Base-by-base conservation (phyloP, 1,140 invertebrate genomes). In the Drosophila melanica region DNA sequence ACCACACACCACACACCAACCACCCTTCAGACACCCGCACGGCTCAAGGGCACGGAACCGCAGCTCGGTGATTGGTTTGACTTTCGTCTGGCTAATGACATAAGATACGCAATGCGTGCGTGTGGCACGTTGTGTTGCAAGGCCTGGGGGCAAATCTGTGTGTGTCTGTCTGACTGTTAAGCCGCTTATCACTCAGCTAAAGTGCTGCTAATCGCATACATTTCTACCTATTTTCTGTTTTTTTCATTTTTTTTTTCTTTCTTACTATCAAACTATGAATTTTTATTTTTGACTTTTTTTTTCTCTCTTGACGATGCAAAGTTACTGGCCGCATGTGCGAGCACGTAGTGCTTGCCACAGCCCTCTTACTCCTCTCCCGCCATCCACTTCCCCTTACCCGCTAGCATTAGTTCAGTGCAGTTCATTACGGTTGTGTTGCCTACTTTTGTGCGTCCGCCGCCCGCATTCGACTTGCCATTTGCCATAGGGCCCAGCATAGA, bases 11-110 rank as follows among this genome's bases (percentile, higher is more conserved):
- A 44, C 42, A 41, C n/a, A 41, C 11, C 11, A 37, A 10, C 33
- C 16, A 4, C 3, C 35, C 37, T 9, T 23, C 4, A 23, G 3
- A 3, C 20, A 37, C 35, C 44, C 16, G 2, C 3, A 11, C 37
- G 35, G 27, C 27, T 27, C 27, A 27, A 27, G 27, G 27, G 27
- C 27, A 27, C 27, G 27, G 5, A 5, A 27, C 27, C 8, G 0
- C 37, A 39, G 37, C 4, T 3, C 11, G 12, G 30, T 45, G 41
- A 39, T 44, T 42, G 54, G 11, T 51, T 55, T 68, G 37, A 62
- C 47, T 68, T 62, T 62, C 62, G 47, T 51, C 47, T 41, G 33
- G 14, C 41, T 69, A 33, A 70, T 57, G 51, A 70, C 18, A 16
- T 63, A 33, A 63, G 20, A 70, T 64, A 64, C 42, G 59, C 41